Evolutionary conservation across 2,797 vertebrate genomes (phyloP).

Genomic region (Vireo griseus): DNA sequence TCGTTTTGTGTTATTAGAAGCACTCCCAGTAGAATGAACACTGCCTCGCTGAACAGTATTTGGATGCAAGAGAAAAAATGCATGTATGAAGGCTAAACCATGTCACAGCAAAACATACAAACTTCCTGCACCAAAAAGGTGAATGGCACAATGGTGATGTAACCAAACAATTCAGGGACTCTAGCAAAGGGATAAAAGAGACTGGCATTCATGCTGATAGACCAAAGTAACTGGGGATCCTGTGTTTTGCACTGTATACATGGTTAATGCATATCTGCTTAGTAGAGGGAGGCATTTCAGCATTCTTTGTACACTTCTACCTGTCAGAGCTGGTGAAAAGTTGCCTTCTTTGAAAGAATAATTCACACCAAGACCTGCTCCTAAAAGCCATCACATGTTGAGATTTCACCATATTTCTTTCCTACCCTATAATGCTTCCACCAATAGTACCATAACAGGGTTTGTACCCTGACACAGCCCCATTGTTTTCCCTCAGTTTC

Average conservation of each 20-base stretch:
- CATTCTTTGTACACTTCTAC: neutral
- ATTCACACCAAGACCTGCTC: neutral
- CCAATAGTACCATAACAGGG: neutral
- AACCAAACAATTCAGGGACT: neutral
- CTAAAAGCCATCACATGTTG: neutral
- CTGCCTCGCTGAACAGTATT: neutral
- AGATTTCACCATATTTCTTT: neutral
- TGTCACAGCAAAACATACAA: accelerated
- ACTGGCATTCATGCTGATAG: accelerated
- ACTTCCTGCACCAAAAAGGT: neutral
- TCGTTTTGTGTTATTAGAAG: neutral
- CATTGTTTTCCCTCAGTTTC: neutral
- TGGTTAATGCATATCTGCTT: neutral
- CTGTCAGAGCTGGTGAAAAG: neutral
- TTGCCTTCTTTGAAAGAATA: neutral
- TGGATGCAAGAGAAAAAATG: neutral
- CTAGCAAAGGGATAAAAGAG: neutral
- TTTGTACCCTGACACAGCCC: neutral
- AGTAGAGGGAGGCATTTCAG: neutral
- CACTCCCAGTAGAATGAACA: neutral
- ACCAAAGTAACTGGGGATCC: neutral
- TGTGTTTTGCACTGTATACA: neutral
- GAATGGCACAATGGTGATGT: neutral
- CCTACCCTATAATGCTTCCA: accelerated
- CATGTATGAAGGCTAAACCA: neutral